Conservation (phyloP, 2,797 vertebrate species). For the Acanthurus leucopareius region DNA sequence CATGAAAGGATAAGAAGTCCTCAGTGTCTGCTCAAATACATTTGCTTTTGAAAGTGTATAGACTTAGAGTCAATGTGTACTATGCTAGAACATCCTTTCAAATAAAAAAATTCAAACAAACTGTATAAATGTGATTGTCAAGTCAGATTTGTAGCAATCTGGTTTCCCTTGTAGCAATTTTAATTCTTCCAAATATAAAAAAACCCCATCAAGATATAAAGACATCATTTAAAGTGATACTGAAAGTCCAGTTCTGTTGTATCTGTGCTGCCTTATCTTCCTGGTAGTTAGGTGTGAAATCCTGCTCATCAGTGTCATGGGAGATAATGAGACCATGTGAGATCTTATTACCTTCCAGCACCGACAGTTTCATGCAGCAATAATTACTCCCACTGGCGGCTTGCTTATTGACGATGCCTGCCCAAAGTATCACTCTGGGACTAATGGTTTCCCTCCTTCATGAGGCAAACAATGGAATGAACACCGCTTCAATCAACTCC, state of each 20-base stretch:
- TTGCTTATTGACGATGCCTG: constrained; percentile 78
- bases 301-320: constrained; percentile 70
- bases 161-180: not conserved
- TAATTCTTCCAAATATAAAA: constrained; percentile 10
- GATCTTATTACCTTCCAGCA: constrained; percentile 80
- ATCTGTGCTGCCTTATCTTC: constrained; percentile 36
- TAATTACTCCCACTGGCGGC: constrained; percentile 85
- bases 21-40: constrained; percentile 11
- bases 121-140: constrained; percentile 4
- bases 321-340: constrained; percentile 81
- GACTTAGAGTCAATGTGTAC: constrained; percentile 13
- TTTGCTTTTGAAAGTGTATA: constrained; percentile 15
- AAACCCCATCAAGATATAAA: not conserved
- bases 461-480: constrained; percentile 79
- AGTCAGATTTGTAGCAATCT: not conserved
- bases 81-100: constrained; percentile 19
- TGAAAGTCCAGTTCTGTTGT: constrained; percentile 26
- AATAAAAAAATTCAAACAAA: constrained; percentile 22
- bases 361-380: constrained; percentile 73
- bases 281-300: constrained; percentile 66
- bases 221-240: constrained; percentile 4
- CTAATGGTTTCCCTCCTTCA: constrained; percentile 76
- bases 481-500: constrained; percentile 78
- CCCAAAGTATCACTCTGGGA: constrained; percentile 77
- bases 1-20: constrained; percentile 11